phyloP scores from a whole-genome alignment of 2,797 vertebrate genomes.

The Lithobates pipiens region DNA sequence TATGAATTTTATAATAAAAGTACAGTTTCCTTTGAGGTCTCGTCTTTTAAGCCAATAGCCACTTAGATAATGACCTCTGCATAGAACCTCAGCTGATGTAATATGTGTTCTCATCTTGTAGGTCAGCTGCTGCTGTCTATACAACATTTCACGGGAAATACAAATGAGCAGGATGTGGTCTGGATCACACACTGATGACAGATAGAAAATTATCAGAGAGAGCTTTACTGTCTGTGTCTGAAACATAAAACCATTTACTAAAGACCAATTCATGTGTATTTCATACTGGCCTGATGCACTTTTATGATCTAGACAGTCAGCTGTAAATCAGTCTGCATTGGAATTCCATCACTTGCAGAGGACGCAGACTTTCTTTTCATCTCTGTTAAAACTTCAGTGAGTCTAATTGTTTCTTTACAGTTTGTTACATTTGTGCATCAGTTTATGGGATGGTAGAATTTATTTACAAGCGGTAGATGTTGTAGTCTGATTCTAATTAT shows the following conservation, averaged over 20 bases:
- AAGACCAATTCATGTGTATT: slow-evolving; percentile 26
- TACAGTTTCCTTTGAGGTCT: too few relatives aligned
- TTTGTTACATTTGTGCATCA: neutral
- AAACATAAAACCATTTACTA: slow-evolving; percentile 39
- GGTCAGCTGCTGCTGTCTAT: slow-evolving; percentile 46
- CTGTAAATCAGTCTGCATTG: slow-evolving; percentile 21
- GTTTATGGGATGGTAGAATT: too few relatives aligned
- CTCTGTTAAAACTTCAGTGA: neutral
- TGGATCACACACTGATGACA: slow-evolving; percentile 43
- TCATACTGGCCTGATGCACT: slow-evolving; percentile 23
- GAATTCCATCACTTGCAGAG: neutral
- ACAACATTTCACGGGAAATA: slow-evolving; percentile 44
- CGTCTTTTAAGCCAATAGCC: neutral
- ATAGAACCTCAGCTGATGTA: slow-evolving; percentile 44
- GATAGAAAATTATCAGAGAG: slow-evolving; percentile 32
- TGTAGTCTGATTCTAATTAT: too few relatives aligned
- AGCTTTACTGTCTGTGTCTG: slow-evolving; percentile 28
- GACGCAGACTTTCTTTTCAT: neutral
- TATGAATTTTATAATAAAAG: too few relatives aligned
- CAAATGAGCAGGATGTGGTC: slow-evolving; percentile 44
- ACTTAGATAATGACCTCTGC: slow-evolving; percentile 21
- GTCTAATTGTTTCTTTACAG: slow-evolving; percentile 23
- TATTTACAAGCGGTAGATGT: too few relatives aligned
- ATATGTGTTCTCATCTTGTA: slow-evolving; percentile 30
- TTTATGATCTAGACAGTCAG: neutral